Base-by-base conservation (phyloP, 2,888 invertebrate species). In the Cephus sareptanus region DNA sequence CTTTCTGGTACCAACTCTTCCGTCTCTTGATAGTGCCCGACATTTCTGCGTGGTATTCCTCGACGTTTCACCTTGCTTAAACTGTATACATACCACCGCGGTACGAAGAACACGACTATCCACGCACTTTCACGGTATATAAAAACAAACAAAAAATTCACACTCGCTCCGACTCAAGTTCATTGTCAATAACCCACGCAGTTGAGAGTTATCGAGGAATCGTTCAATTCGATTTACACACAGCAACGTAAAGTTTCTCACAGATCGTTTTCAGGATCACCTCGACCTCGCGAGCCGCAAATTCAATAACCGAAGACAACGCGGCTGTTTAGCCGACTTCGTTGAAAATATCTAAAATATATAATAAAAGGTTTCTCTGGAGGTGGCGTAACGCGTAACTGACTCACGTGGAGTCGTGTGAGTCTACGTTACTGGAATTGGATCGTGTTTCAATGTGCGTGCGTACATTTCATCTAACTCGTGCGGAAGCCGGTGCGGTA, bases 1-100 rank as follows among this genome's bases (percentile, higher is more conserved):
- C 83, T 75, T 84, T 85, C 75, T 84, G 85, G 79, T 86, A 86
- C 86, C 86, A 86, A 76, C 84, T 86, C 77, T 82, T 83, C 73
- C 85, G 83, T 78, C 86, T 81, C 74, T 86, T 81, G 13, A 86
- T 84, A 37, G 82, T 77, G 34, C 80, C 78, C 30, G 85, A 85
- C 85, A 85, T 85, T 40, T 74, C 76, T 34, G 15, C 56, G 56
- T 56, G 56, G 56, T 56, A 56, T 56, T 56, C 23, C 56, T 56
- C 56, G 56, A 56, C 56, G 23, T 56, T 56, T 56, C 56, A 56
- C 56, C 23, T 56, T 23, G 56, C 15, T 9, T 56, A 56, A 56
- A 9, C 56, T 23, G 56, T 56, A 15, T 56, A 1, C 56, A 56
- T 56, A 56, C 56, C 56, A 56, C 56, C 9, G 23, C 23, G 23